These are phyloP conservation scores for Antigone vipio DNA, from an alignment of 2,113 vertebrate species.

Conservation along the genomic window DNA sequence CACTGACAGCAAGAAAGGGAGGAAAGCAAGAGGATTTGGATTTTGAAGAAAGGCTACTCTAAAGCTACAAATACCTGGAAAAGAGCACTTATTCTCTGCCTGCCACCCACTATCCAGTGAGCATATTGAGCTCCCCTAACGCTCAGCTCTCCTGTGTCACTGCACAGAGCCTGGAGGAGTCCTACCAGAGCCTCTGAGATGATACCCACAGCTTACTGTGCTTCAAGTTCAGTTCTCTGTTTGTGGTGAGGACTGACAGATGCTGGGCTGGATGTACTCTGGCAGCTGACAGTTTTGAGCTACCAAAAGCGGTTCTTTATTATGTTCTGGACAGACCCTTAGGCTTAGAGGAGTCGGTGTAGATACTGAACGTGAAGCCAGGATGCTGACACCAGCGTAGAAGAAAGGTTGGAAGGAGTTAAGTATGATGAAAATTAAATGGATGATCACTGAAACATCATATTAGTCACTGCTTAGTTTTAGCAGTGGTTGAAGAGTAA, in stretches of 20 bases:
- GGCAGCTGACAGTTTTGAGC: too few species aligned
- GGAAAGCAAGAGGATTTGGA: background rate
- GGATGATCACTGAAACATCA: background rate
- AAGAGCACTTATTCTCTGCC: background rate
- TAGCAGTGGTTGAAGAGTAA: background rate
- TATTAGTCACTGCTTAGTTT: background rate
- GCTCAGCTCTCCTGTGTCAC: background rate
- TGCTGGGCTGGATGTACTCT: background rate
- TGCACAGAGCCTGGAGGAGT: background rate
- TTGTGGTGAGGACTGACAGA: background rate
- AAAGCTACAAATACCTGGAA: background rate
- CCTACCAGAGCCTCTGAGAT: background rate
- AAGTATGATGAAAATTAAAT: background rate
- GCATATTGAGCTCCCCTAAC: background rate
- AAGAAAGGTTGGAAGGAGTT: background rate
- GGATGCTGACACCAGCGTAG: background rate
- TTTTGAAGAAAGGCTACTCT: background rate
- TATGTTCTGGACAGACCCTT: background rate
- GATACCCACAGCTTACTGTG: background rate
- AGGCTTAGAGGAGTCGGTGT: background rate
- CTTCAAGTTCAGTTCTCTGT: fast-evolving
- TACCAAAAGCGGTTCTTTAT: background rate
- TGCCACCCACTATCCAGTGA: background rate
- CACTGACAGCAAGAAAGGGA: background rate
- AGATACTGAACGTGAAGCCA: background rate